phyloP scores from a whole-genome alignment of 2,797 vertebrate species.

The Podarcis siculus region DNA sequence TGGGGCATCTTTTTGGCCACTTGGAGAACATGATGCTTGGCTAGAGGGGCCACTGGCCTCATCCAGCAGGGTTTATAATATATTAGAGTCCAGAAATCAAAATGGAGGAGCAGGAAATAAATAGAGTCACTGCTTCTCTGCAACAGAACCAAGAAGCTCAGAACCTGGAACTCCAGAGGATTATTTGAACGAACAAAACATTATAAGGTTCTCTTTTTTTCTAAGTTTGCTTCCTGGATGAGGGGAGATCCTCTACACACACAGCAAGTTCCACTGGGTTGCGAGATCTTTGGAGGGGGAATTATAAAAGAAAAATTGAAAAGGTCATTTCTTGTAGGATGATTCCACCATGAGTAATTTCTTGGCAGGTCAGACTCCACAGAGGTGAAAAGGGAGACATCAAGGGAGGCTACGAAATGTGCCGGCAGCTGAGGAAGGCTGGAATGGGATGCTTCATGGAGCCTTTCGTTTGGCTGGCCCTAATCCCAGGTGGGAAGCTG shows the following conservation, averaged over 20 bases:
- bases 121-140: too few species aligned
- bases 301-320: background rate
- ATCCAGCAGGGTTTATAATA: too few species aligned
- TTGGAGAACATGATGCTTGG: too few species aligned
- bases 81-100: background rate
- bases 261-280: background rate
- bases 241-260: too few species aligned
- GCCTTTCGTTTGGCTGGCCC: background rate
- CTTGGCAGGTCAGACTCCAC: constrained; percentile 44
- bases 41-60: too few species aligned
- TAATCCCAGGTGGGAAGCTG: constrained; percentile 43
- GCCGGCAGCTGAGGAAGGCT: constrained; percentile 18
- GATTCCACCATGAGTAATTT: background rate
- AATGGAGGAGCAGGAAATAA: background rate
- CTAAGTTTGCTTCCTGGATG: too few species aligned
- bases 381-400: constrained; percentile 30
- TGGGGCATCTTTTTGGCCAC: too few species aligned
- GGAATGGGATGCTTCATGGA: constrained; percentile 2
- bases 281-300: too few species aligned
- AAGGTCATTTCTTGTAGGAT: constrained; percentile 3
- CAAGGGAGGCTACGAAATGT: background rate
- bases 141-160: background rate
- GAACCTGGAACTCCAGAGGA: background rate
- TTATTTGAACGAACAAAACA: background rate
- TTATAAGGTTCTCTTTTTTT: background rate